phyloP scores from a whole-genome alignment of 2,888 invertebrate species.

The Agrotis clavis region DNA sequence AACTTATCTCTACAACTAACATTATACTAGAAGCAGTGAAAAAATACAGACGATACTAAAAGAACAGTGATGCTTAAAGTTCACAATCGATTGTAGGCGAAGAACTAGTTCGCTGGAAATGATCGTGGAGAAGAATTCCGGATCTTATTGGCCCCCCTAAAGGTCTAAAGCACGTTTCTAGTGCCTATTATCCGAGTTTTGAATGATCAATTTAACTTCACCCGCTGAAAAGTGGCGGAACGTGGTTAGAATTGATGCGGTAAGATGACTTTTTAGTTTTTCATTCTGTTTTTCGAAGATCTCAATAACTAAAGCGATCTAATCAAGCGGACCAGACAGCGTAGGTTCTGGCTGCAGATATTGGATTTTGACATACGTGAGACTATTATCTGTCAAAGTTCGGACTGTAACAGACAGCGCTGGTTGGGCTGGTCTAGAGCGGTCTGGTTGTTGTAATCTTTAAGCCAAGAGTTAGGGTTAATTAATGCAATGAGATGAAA shows the following conservation, averaged over 20 bases:
- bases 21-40: constrained; percentile 14
- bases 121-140: constrained; percentile 56
- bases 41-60: constrained; percentile 17
- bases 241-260: constrained; percentile 67
- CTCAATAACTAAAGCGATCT: not conserved
- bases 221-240: constrained; percentile 65
- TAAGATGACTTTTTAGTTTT: constrained; percentile 21
- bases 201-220: constrained; percentile 84
- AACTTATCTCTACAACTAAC: constrained; percentile 11
- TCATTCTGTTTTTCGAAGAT: not conserved
- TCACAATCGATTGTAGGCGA: constrained; percentile 51
- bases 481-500: too few relatives aligned
- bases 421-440: too few relatives aligned
- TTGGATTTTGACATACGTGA: too few relatives aligned
- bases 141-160: constrained; percentile 65
- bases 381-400: too few relatives aligned
- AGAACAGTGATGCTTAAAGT: constrained; percentile 46
- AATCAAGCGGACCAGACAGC: too few relatives aligned
- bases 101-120: constrained; percentile 58
- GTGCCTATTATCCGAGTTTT: constrained; percentile 79
- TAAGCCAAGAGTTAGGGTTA: too few relatives aligned
- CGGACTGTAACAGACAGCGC: too few relatives aligned
- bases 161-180: constrained; percentile 67
- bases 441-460: too few relatives aligned
- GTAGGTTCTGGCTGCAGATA: not conserved